Evolutionary conservation across 2,888 invertebrate species (phyloP).

Genomic region (Acanthoscelides obtectus): DNA sequence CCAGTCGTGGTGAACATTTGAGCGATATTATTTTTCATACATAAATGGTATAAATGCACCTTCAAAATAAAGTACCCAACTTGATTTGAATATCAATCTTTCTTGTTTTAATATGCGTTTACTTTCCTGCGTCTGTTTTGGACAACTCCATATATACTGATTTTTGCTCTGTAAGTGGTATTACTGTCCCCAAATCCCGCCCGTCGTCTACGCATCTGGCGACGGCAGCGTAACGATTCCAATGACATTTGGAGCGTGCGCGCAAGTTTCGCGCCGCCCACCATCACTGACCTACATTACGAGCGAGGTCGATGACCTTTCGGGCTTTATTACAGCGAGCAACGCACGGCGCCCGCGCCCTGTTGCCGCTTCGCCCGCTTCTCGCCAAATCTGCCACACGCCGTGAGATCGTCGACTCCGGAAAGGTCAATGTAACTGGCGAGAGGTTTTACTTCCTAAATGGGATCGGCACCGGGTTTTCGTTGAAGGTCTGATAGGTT

Average conservation of each 20-base stretch:
- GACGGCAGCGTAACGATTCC: constrained; percentile 19
- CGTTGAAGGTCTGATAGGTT: neutral
- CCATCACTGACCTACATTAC: constrained; percentile 47
- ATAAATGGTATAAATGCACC: too few relatives aligned
- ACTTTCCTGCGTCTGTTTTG: too few relatives aligned
- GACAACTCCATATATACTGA: too few relatives aligned
- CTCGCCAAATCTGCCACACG: neutral
- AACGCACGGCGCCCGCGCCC: neutral
- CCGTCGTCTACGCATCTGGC: neutral
- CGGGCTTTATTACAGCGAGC: constrained; percentile 2
- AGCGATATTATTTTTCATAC: too few relatives aligned
- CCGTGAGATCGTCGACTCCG: neutral
- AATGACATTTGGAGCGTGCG: constrained; percentile 33
- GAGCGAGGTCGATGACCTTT: constrained; percentile 41
- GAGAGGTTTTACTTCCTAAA: neutral
- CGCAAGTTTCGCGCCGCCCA: constrained; percentile 42
- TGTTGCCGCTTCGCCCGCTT: neutral
- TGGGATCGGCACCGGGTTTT: neutral
- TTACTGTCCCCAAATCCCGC: neutral
- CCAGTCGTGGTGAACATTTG: too few relatives aligned
- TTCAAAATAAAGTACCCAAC: too few relatives aligned
- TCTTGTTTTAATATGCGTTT: too few relatives aligned
- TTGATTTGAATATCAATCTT: too few relatives aligned
- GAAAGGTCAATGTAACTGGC: neutral
- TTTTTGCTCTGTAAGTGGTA: too few relatives aligned